These are phyloP conservation scores for Nothobranchius furzeri DNA, from an alignment of 2,113 vertebrate species.

Conservation along the genomic window DNA sequence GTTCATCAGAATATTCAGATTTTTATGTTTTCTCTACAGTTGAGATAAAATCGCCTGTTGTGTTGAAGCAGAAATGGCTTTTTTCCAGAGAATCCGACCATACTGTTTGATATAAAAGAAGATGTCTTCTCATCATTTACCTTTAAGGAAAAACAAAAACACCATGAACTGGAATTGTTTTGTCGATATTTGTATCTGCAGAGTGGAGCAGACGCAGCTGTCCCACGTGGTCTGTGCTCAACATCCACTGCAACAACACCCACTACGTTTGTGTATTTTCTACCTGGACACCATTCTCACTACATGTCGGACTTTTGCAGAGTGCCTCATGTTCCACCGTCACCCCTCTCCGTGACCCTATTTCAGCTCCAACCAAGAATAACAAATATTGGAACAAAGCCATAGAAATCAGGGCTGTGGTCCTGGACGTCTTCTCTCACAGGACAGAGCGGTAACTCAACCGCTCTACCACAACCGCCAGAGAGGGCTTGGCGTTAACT, in stretches of 20 bases:
- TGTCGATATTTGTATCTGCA: conserved; percentile 24
- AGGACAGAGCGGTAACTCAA: conserved; percentile 15
- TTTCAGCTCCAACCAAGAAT: conserved; percentile 52
- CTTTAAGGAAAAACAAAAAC: conserved; percentile 15
- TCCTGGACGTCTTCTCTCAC: conserved; percentile 47
- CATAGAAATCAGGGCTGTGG: conserved; percentile 65
- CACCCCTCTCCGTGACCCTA: conserved; percentile 29
- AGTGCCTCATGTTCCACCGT: conserved; percentile 65
- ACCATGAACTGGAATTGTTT: conserved; percentile 34
- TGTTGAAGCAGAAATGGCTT: conserved; percentile 20
- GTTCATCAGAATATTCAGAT: conserved; percentile 5
- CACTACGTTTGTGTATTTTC: conserved; percentile 34
- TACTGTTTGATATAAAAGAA: conserved; percentile 25
- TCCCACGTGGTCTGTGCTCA: conserved; percentile 24
- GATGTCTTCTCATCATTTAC: conserved; percentile 34
- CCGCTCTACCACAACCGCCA: conserved; percentile 30
- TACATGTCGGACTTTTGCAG: conserved; percentile 53
- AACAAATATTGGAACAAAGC: conserved; percentile 72
- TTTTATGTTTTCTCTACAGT: conserved; percentile 25
- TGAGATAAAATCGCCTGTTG: conserved; percentile 31
- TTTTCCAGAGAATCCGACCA: conserved; percentile 8
- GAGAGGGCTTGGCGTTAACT: conserved; percentile 27
- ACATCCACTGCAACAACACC: conserved; percentile 17
- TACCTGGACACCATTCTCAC: conserved; percentile 33
- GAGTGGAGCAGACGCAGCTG: neutral